Conservation (phyloP, 2,888 invertebrate species). For the Anaspis maculata region DNA sequence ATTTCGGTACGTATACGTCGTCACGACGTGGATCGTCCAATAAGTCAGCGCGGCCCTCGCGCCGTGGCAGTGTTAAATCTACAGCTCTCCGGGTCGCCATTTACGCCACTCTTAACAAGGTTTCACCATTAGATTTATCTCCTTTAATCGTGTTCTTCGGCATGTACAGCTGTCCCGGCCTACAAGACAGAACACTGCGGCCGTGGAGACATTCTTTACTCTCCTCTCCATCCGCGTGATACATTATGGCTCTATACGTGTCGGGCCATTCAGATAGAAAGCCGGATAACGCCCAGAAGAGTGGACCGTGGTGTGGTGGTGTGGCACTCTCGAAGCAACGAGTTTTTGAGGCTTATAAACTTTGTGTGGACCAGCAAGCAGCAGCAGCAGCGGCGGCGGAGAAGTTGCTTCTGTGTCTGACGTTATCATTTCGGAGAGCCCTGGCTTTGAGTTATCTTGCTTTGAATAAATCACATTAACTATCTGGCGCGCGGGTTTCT, state of each 20-base stretch:
- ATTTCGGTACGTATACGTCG: too few species aligned
- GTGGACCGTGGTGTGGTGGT: constrained; percentile 24
- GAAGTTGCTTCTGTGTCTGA: constrained; percentile 37
- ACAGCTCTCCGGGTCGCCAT: constrained; percentile 34
- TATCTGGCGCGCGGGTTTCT: constrained; percentile 30
- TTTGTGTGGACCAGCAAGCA: too few species aligned
- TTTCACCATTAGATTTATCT: constrained; percentile 45
- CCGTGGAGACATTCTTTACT: constrained; percentile 21
- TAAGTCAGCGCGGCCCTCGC: constrained; percentile 27
- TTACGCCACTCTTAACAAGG: constrained; percentile 40
- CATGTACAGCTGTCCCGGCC: constrained; percentile 39
- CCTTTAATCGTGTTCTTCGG: constrained; percentile 40
- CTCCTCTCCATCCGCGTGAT: too few species aligned
- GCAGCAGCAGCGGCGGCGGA: too few species aligned
- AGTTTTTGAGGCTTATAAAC: constrained; percentile 34
- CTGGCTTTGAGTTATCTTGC: constrained; percentile 32
- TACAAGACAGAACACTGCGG: constrained; percentile 32
- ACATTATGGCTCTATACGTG: constrained; percentile 33
- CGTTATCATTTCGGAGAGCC: constrained; percentile 39
- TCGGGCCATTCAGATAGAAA: constrained; percentile 28
- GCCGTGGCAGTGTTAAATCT: constrained; percentile 29
- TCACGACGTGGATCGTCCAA: constrained; percentile 29
- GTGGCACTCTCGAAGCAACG: constrained; percentile 14
- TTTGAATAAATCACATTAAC: constrained; percentile 41
- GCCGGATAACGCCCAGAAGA: constrained; percentile 27